Percentiles rank a stretch among this genome's conserved stretches.
These are phyloP conservation scores for Monopis laevigella DNA, from an alignment of 2,888 invertebrate species.

Conservation along the genomic window DNA sequence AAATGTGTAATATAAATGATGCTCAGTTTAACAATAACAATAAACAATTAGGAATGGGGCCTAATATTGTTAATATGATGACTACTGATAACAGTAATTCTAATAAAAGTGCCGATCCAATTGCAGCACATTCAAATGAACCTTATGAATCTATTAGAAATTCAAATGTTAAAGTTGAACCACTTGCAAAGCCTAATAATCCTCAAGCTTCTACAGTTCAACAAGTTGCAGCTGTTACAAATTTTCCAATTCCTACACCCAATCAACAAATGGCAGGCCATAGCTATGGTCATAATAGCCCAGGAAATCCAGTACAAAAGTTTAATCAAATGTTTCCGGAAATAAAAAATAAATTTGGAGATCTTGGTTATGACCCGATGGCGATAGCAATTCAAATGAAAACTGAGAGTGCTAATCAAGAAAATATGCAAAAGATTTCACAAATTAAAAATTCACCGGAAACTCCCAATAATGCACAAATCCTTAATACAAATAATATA, in stretches of 20 bases:
- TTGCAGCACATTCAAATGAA: not conserved
- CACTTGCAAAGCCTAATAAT: slow-evolving; percentile 5
- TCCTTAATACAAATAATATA: too few species aligned
- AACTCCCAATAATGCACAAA: too few species aligned
- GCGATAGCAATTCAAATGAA: slow-evolving; percentile 58
- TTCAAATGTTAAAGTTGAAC: not conserved
- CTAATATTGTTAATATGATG: slow-evolving; percentile 44
- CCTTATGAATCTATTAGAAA: not conserved
- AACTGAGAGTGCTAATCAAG: slow-evolving; percentile 48
- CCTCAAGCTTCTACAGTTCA: not conserved
- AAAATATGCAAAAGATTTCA: too few species aligned
- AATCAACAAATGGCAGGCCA: not conserved
- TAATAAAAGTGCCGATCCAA: too few species aligned
- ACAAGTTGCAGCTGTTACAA: too few species aligned
- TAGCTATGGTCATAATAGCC: not conserved
- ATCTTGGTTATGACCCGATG: slow-evolving; percentile 56
- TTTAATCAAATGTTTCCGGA: slow-evolving; percentile 57
- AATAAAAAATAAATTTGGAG: slow-evolving; percentile 31
- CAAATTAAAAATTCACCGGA: too few species aligned
- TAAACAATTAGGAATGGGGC: slow-evolving; percentile 33
- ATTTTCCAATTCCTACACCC: too few species aligned
- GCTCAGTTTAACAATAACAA: too few species aligned
- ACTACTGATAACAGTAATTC: slow-evolving; percentile 18
- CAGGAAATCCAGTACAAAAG: slow-evolving; percentile 22
- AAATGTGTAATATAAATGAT: not conserved